Evolutionary conservation across 2,113 vertebrate genomes (phyloP).

Genomic region (Antechinus flavipes): DNA sequence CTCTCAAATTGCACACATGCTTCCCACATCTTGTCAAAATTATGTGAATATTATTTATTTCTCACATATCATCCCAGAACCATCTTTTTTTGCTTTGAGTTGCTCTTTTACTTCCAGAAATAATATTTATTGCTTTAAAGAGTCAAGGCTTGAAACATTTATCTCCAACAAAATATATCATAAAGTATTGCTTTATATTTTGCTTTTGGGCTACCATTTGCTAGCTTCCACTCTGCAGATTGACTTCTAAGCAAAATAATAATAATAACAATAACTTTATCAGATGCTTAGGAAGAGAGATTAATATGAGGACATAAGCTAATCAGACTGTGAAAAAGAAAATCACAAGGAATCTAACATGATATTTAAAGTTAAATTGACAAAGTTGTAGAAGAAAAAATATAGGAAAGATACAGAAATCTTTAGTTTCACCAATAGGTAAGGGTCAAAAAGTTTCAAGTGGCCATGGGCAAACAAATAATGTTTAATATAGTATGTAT

Average conservation of each 20-base stretch:
- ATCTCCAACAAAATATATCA: constrained; percentile 9
- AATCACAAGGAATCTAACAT: no score
- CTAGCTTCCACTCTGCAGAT: constrained; percentile 26
- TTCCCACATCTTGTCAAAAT: constrained; percentile 6
- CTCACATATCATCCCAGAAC: background rate
- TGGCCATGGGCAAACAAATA: no score
- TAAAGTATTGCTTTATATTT: constrained; percentile 27
- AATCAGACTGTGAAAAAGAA: no score
- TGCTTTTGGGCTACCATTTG: constrained; percentile 31
- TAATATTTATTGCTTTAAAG: constrained; percentile 48
- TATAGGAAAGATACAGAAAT: no score
- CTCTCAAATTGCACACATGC: background rate
- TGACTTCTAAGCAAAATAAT: constrained; percentile 33
- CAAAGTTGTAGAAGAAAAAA: no score
- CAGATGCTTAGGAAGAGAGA: constrained; percentile 43
- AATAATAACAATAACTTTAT: background rate
- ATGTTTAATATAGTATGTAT: no score
- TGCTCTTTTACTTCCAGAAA: constrained; percentile 33
- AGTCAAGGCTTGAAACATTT: constrained; percentile 24
- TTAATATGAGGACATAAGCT: no score
- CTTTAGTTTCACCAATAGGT: no score
- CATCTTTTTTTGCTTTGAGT: background rate
- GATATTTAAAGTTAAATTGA: no score
- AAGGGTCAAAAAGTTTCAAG: no score
- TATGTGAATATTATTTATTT: background rate